A percentile compares a stretch with the other conserved stretches of the same genome.
Evolutionary conservation across 2,888 invertebrate species (phyloP).

Genomic region (Aspidapion aeneum): DNA sequence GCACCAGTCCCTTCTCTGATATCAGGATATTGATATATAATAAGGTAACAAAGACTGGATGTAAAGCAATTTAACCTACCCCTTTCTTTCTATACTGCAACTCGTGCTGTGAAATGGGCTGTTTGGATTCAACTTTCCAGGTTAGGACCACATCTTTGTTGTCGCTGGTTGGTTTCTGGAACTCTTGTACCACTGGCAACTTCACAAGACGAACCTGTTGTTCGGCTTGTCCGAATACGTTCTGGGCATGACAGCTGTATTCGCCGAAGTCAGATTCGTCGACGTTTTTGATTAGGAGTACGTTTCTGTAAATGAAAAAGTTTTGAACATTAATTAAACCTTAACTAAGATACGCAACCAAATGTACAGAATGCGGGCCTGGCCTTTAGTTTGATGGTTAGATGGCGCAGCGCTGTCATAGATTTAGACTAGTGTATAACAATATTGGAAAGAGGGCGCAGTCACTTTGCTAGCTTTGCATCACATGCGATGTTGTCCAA

Average conservation of each 20-base stretch:
- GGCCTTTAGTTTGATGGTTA: no score
- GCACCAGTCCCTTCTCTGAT: no score
- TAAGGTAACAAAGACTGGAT: no score
- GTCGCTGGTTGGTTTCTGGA: conserved; percentile 31
- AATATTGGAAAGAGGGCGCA: no score
- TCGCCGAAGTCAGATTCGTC: conserved; percentile 44
- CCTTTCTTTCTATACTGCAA: conserved; percentile 48
- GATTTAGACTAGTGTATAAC: no score
- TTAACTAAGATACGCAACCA: neutral
- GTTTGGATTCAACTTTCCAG: conserved; percentile 50
- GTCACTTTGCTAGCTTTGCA: no score
- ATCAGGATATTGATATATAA: no score
- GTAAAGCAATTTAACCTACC: conserved; percentile 39
- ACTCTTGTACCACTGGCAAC: conserved; percentile 34
- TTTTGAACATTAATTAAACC: no score
- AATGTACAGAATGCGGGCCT: neutral
- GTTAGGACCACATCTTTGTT: conserved; percentile 42
- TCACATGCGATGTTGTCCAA: no score
- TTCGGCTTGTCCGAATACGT: conserved; percentile 39
- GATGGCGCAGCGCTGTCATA: no score
- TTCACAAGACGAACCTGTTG: conserved; percentile 40
- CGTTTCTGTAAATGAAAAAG: neutral
- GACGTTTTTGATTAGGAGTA: conserved; percentile 11
- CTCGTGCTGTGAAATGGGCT: conserved; percentile 47
- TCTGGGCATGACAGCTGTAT: conserved; percentile 48